These are phyloP conservation scores for Drosophila biarmipes DNA, from an alignment of 1,140 invertebrate species.

Conservation along the genomic window DNA sequence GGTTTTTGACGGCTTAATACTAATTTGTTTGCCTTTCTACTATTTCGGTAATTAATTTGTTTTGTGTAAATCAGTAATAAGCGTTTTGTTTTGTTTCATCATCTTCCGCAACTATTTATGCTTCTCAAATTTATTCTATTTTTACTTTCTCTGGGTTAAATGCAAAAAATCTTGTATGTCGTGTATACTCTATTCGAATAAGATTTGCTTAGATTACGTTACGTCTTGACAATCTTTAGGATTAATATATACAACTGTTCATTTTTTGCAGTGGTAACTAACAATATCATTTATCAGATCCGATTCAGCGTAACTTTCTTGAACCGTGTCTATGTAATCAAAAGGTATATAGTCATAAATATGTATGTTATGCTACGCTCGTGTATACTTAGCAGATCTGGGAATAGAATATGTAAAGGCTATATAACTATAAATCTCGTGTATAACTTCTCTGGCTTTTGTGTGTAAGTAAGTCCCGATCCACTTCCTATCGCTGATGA, in stretches of 20 bases:
- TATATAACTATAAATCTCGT: constrained; percentile 69
- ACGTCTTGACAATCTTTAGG: constrained; percentile 11
- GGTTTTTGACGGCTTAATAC: constrained; percentile 28
- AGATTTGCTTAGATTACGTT: constrained; percentile 37
- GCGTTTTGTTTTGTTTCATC: constrained; percentile 68
- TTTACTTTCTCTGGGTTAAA: constrained; percentile 64
- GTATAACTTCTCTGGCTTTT: constrained; percentile 59
- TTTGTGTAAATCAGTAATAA: constrained; percentile 76
- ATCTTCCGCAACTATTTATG: constrained; percentile 18
- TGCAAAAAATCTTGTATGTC: constrained; percentile 72
- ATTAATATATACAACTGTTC: constrained; percentile 63
- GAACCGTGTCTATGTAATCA: constrained; percentile 35
- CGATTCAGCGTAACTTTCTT: constrained; percentile 34
- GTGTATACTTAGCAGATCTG: constrained; percentile 41
- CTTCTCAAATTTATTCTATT: constrained; percentile 77
- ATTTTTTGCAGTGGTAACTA: constrained; percentile 33
- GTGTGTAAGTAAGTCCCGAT: constrained; percentile 34
- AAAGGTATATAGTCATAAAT: constrained; percentile 41
- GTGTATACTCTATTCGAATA: constrained; percentile 58
- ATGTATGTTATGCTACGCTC: constrained; percentile 43
- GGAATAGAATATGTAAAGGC: constrained; percentile 56
- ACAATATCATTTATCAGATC: constrained; percentile 46
- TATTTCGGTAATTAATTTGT: constrained; percentile 55
- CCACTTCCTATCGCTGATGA: constrained; percentile 12
- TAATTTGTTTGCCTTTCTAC: constrained; percentile 61